These are phyloP conservation scores for Hemaris fuciformis DNA, from an alignment of 2,888 invertebrate species.

Conservation along the genomic window DNA sequence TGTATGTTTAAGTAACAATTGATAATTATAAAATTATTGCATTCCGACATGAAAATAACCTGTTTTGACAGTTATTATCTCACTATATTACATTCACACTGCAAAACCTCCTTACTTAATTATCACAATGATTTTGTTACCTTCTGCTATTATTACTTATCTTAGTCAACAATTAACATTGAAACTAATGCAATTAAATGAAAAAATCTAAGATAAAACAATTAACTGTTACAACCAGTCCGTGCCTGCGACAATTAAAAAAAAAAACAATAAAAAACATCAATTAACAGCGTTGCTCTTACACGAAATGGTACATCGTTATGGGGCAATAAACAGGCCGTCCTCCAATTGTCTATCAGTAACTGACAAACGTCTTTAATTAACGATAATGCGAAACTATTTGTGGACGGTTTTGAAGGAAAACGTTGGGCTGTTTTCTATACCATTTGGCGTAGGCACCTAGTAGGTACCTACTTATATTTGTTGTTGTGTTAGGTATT, in stretches of 20 bases:
- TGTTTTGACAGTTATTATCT: too few species aligned
- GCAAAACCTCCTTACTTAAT: too few species aligned
- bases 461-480: too few species aligned
- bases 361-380: conserved; percentile 23
- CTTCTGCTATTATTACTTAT: too few species aligned
- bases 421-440: not conserved
- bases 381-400: conserved; percentile 40
- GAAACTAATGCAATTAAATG: too few species aligned
- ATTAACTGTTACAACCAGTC: not conserved
- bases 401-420: conserved; percentile 27
- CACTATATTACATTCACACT: too few species aligned
- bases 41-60: not conserved
- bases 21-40: not conserved
- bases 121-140: too few species aligned
- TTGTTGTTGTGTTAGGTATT: too few species aligned
- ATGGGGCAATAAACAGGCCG: conserved; percentile 29
- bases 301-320: not conserved
- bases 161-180: too few species aligned
- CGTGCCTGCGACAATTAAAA: not conserved
- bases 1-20: not conserved
- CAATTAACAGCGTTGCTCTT: not conserved
- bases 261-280: not conserved
- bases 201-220: not conserved
- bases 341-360: conserved; percentile 31
- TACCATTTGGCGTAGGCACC: not conserved